Conservation (phyloP, 2,888 invertebrate species). For the Neoascia interrupta region DNA sequence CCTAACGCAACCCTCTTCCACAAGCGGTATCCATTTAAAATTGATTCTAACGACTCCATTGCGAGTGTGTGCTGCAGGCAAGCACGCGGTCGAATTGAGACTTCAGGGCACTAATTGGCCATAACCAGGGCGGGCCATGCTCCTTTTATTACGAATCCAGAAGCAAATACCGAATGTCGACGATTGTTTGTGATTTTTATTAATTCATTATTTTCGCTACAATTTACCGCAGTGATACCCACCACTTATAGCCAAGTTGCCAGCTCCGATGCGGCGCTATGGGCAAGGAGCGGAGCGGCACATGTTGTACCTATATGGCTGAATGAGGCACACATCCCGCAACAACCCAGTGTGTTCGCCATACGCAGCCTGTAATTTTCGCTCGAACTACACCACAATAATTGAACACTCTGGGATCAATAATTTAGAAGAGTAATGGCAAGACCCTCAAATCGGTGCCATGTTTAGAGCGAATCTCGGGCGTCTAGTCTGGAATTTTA, state of each 20-base stretch:
- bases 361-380: constrained; percentile 44
- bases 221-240: constrained; percentile 16
- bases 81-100: constrained; percentile 35
- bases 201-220: constrained; percentile 51
- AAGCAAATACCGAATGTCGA: constrained; percentile 27
- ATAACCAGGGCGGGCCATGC: not conserved
- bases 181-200: constrained; percentile 46
- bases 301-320: too few relatives aligned
- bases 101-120: constrained; percentile 40
- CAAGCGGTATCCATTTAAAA: not conserved
- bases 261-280: constrained; percentile 8
- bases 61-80: not conserved
- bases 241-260: not conserved
- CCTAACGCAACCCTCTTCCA: constrained; percentile 29
- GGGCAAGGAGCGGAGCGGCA: too few relatives aligned
- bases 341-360: not conserved
- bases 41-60: constrained; percentile 6
- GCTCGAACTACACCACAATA: constrained; percentile 57
- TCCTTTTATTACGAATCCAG: constrained; percentile 48
- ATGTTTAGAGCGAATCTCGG: constrained; percentile 36
- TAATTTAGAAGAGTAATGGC: constrained; percentile 51
- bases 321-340: too few relatives aligned
- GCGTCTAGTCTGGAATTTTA: constrained; percentile 32
- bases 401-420: constrained; percentile 54
- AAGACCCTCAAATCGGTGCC: constrained; percentile 13